phyloP scores from a whole-genome alignment of 2,113 vertebrate species.

The Mixornis gularis region DNA sequence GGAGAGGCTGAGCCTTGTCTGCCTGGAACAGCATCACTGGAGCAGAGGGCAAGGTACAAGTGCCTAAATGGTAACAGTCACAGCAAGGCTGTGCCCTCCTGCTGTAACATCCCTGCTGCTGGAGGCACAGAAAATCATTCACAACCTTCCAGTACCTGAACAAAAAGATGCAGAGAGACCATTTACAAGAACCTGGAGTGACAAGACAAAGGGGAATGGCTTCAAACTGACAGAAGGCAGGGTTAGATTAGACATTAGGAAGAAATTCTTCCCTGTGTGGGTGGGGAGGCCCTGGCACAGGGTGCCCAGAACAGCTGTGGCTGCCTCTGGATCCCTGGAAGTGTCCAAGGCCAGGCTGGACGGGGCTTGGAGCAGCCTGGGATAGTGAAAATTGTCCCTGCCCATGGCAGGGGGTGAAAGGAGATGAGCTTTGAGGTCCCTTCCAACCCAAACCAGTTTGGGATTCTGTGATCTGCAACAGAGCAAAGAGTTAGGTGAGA shows the following conservation, averaged over 20 bases:
- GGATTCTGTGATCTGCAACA: neutral
- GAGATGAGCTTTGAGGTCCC: neutral
- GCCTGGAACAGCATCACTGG: neutral
- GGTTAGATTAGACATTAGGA: neutral
- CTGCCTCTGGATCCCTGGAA: neutral
- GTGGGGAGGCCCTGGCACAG: rapidly evolving
- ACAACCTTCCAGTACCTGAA: neutral
- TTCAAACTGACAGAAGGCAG: neutral
- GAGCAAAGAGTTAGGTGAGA: neutral
- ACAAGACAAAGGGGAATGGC: neutral
- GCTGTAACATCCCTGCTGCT: neutral
- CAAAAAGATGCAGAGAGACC: neutral
- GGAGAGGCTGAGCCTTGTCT: neutral
- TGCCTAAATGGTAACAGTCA: neutral
- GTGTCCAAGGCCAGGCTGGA: neutral
- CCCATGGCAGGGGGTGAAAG: too few species aligned
- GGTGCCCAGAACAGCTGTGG: neutral
- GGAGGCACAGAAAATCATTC: neutral
- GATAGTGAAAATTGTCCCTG: neutral
- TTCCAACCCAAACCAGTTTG: neutral
- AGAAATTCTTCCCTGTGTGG: neutral
- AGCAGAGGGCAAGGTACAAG: neutral
- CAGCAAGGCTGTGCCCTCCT: neutral
- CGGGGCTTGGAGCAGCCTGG: rapidly evolving
- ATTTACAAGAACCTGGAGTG: neutral